Evolutionary conservation across 1,140 invertebrate species (phyloP).

Genomic region (Ips nitidus): DNA sequence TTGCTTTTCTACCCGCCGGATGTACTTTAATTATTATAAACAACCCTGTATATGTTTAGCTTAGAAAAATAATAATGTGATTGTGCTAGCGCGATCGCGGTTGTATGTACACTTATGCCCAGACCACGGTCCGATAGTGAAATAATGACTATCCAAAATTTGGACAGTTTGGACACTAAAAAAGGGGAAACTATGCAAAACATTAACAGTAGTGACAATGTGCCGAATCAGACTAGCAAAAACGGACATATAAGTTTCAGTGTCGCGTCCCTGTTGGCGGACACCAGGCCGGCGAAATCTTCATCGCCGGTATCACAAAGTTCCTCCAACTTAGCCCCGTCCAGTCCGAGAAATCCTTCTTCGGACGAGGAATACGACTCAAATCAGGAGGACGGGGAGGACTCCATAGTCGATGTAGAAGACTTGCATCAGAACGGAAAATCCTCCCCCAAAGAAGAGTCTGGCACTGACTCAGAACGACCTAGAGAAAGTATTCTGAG

Average conservation of each 20-base stretch:
- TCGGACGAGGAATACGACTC: conserved; percentile 68
- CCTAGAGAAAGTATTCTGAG: conserved; percentile 43
- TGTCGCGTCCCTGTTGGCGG: conserved; percentile 67
- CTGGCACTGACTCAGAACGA: conserved; percentile 26
- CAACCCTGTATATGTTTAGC: background rate
- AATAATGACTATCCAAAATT: conserved; percentile 53
- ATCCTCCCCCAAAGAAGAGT: conserved; percentile 39
- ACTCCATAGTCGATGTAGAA: conserved; percentile 69
- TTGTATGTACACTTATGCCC: conserved; percentile 41
- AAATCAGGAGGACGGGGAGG: conserved; percentile 65
- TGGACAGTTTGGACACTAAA: conserved; percentile 45
- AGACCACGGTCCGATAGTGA: conserved; percentile 47
- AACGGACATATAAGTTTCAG: conserved; percentile 64
- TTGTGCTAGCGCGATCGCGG: conserved; percentile 14
- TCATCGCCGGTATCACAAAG: conserved; percentile 51
- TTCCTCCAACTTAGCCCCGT: conserved; percentile 44
- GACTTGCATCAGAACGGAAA: conserved; percentile 60
- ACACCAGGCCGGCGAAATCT: conserved; percentile 57
- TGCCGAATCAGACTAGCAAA: conserved; percentile 49
- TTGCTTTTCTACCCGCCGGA: conserved; percentile 27
- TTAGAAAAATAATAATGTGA: conserved; percentile 22
- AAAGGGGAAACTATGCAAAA: conserved; percentile 53
- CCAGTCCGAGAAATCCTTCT: conserved; percentile 54
- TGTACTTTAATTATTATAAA: conserved; percentile 9
- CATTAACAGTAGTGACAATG: conserved; percentile 52